Evolutionary conservation across 2,888 invertebrate species (phyloP).

Genomic region (Nemoura dubitans): DNA sequence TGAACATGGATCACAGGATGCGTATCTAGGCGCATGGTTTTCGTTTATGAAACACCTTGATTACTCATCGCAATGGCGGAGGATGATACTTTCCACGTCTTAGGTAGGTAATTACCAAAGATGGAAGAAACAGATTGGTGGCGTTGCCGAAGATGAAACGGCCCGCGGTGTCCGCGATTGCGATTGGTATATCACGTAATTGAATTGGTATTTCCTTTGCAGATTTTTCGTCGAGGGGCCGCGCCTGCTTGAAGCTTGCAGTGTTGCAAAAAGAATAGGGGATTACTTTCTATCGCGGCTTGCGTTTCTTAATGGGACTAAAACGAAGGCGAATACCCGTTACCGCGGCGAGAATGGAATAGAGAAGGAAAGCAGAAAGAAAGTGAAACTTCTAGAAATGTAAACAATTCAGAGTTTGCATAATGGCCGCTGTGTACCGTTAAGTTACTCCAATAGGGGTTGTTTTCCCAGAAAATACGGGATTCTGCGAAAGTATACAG

Average conservation of each 20-base stretch:
- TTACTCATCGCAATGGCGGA: background rate
- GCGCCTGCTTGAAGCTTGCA: background rate
- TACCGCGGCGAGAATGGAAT: background rate
- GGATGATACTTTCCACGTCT: background rate
- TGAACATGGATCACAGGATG: background rate
- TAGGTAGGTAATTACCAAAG: background rate
- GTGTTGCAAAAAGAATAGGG: background rate
- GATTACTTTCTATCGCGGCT: background rate
- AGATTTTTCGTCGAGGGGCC: background rate
- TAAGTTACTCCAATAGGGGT: background rate
- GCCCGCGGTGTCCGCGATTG: background rate
- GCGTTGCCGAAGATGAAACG: background rate
- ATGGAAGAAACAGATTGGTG: background rate
- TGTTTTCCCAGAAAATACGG: background rate
- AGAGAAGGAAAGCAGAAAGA: background rate
- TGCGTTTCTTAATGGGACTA: background rate
- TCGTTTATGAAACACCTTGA: background rate
- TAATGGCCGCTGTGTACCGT: background rate
- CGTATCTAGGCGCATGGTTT: background rate
- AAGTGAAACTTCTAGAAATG: background rate
- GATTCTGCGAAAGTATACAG: background rate
- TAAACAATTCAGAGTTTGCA: background rate
- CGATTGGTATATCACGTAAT: background rate
- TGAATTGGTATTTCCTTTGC: background rate
- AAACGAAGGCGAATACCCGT: background rate